These are phyloP conservation scores for Apis dorsata DNA, from an alignment of 1,140 invertebrate species.

Conservation along the genomic window DNA sequence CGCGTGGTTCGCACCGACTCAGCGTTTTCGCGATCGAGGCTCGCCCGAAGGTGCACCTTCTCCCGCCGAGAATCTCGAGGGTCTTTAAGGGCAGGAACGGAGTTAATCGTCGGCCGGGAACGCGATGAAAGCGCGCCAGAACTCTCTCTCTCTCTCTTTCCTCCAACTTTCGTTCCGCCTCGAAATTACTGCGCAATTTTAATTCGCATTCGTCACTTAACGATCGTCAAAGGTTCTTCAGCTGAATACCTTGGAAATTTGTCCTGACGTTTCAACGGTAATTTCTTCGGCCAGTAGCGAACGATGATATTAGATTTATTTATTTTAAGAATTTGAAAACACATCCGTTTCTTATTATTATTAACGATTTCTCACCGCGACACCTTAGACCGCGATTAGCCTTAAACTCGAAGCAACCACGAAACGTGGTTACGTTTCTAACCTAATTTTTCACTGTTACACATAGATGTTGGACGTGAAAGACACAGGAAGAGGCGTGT, in stretches of 20 bases:
- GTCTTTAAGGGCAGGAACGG: slow-evolving; percentile 51
- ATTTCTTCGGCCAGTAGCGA: neutral
- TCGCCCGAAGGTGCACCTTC: neutral
- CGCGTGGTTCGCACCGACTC: slow-evolving; percentile 49
- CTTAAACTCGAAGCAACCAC: neutral
- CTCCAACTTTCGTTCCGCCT: slow-evolving; percentile 9
- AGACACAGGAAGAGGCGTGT: slow-evolving; percentile 75
- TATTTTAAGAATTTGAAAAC: too few species aligned
- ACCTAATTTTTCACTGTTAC: slow-evolving; percentile 41
- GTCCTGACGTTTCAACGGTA: neutral
- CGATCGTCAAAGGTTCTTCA: too few species aligned
- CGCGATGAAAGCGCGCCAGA: slow-evolving; percentile 53
- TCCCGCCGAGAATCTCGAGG: slow-evolving; percentile 46
- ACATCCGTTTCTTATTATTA: too few species aligned
- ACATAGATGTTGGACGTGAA: slow-evolving; percentile 85
- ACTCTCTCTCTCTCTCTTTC: slow-evolving; percentile 7
- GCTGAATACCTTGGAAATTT: neutral
- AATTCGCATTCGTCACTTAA: neutral
- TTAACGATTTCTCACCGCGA: neutral
- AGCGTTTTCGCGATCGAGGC: slow-evolving; percentile 49
- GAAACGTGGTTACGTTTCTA: neutral
- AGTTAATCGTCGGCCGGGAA: slow-evolving; percentile 63
- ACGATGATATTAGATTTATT: neutral
- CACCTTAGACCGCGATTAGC: neutral
- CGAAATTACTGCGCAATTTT: neutral